Evolutionary conservation across 2,113 vertebrate species (phyloP).

Genomic region (Pampusana beccarii): DNA sequence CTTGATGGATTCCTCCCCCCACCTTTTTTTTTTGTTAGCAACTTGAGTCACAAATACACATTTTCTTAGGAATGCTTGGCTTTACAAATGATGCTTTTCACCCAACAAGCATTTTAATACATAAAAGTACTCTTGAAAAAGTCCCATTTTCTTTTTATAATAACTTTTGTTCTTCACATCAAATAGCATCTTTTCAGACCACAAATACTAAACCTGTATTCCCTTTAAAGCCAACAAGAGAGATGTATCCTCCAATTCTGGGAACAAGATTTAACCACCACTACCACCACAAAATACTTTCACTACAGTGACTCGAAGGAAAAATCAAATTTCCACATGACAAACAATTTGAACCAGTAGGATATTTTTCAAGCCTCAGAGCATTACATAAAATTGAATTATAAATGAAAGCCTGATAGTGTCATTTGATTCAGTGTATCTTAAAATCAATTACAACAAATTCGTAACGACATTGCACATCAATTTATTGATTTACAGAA

Average conservation of each 20-base stretch:
- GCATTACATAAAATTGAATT: background rate
- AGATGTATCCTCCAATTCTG: background rate
- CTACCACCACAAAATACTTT: background rate
- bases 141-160: background rate
- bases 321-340: background rate
- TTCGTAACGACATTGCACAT: conserved; percentile 12
- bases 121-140: background rate
- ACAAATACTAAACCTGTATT: background rate
- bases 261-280: background rate
- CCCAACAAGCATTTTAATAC: background rate
- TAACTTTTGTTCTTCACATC: background rate
- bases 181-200: background rate
- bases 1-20: background rate
- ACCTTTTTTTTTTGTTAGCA: background rate
- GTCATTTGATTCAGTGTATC: background rate
- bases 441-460: background rate
- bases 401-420: background rate
- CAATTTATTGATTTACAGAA: background rate
- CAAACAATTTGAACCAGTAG: background rate
- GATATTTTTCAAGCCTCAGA: background rate
- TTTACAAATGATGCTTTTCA: background rate
- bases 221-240: background rate
- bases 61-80: background rate
- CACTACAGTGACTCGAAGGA: background rate
- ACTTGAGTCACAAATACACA: background rate